A percentile compares a stretch with the other conserved stretches of the same genome.
These are phyloP conservation scores for Azemiops feae DNA, from an alignment of 2,113 vertebrate genomes.

Conservation along the genomic window DNA sequence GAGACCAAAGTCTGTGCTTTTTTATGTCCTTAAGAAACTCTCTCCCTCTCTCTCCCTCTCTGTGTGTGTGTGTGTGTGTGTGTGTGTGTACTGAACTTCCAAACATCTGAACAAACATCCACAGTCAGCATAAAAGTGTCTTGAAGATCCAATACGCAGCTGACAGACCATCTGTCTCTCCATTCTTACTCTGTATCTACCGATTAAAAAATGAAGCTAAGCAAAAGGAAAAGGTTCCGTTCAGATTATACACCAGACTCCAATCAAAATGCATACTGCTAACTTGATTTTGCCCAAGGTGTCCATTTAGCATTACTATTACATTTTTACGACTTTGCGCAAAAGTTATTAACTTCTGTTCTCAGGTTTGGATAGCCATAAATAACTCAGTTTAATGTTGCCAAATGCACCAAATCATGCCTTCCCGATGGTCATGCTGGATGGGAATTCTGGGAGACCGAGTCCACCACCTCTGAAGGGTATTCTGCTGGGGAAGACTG, in stretches of 20 bases:
- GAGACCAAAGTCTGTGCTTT: neutral
- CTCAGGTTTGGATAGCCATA: constrained; percentile 44
- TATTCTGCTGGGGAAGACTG: neutral
- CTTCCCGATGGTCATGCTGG: neutral
- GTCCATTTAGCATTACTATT: constrained; percentile 19
- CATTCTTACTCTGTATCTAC: constrained; percentile 10
- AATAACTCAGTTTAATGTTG: constrained; percentile 48
- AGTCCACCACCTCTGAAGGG: neutral
- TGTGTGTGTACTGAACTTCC: neutral
- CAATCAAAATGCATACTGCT: constrained; percentile 25
- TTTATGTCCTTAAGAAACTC: neutral
- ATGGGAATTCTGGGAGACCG: neutral
- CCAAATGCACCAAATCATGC: constrained; percentile 9
- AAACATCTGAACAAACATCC: constrained; percentile 13
- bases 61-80: neutral
- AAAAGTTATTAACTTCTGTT: constrained; percentile 53
- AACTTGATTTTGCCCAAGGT: constrained; percentile 26
- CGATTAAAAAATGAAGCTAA: constrained; percentile 18
- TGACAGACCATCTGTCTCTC: constrained; percentile 34
- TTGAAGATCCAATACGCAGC: constrained; percentile 5
- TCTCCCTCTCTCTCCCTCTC: too few relatives aligned
- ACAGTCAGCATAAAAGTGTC: constrained; percentile 27
- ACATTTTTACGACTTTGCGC: constrained; percentile 47
- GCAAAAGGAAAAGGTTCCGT: neutral
- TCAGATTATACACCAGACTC: constrained; percentile 21